Percentiles rank a stretch among this genome's conserved stretches.
These are phyloP conservation scores for Elachura formosa DNA, from an alignment of 2,113 vertebrate species.

Conservation along the genomic window DNA sequence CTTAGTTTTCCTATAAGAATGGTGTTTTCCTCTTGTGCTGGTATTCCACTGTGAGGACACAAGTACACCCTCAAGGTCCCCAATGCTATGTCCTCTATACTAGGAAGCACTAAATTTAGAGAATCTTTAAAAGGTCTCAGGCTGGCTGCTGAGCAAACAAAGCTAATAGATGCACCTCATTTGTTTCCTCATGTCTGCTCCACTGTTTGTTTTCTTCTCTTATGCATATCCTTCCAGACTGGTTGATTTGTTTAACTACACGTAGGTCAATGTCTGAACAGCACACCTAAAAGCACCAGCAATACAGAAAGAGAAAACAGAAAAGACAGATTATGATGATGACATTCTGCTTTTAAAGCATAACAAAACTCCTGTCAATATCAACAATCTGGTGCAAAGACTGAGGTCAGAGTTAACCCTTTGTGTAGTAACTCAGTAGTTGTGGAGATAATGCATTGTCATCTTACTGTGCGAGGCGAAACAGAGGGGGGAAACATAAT, in stretches of 20 bases:
- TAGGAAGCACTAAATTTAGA: background rate
- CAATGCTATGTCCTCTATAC: background rate
- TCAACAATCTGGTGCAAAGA: background rate
- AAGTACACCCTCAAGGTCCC: background rate
- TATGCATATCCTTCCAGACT: background rate
- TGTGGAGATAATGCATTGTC: background rate
- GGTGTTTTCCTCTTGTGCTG: background rate
- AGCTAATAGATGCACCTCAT: background rate
- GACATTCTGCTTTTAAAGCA: background rate
- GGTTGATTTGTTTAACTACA: background rate
- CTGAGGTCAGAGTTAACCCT: background rate
- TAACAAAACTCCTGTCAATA: background rate
- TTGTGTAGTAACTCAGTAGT: background rate
- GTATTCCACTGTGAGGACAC: background rate
- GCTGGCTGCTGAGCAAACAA: background rate
- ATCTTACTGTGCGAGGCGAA: background rate
- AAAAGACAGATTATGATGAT: background rate
- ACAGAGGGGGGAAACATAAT: background rate
- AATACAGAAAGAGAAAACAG: background rate
- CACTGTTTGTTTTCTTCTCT: background rate
- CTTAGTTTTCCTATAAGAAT: background rate
- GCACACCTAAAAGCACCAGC: background rate
- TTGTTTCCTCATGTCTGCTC: background rate
- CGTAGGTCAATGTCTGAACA: background rate
- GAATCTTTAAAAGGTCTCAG: background rate